These are phyloP conservation scores for Pyrocephalus nanus DNA, from an alignment of 2,797 vertebrate species.

Conservation along the genomic window DNA sequence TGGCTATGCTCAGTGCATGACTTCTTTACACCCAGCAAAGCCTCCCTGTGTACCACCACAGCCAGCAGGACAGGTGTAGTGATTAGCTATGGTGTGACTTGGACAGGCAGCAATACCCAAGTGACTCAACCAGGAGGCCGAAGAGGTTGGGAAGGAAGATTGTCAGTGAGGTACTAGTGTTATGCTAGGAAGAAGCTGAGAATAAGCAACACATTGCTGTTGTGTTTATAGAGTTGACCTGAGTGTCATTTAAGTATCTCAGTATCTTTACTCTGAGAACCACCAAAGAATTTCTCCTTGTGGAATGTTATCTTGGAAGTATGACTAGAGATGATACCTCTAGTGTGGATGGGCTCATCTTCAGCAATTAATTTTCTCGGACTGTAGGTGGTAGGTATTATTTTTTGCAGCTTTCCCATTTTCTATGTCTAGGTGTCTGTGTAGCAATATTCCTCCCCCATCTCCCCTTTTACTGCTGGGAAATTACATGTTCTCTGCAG, in stretches of 20 bases:
- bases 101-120: not conserved
- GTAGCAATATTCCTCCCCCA: not conserved
- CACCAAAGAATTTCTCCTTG: not conserved
- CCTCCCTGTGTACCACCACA: not conserved
- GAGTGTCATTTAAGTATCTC: not conserved
- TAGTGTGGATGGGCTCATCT: not conserved
- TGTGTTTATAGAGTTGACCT: not conserved
- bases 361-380: not conserved
- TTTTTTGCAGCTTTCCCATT: not conserved
- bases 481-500: not conserved
- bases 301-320: not conserved
- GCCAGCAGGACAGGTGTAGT: not conserved
- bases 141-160: not conserved
- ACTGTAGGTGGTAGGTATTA: not conserved
- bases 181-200: not conserved
- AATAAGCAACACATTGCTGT: not conserved
- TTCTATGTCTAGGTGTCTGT: not conserved
- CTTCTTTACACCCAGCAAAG: not conserved
- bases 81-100: fast-evolving
- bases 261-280: not conserved
- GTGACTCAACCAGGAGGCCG: not conserved
- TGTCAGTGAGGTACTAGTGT: not conserved
- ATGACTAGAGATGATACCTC: not conserved
- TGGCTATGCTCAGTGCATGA: not conserved
- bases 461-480: not conserved